phyloP scores from a whole-genome alignment of 2,113 vertebrate genomes.

The Kryptolebias marmoratus region DNA sequence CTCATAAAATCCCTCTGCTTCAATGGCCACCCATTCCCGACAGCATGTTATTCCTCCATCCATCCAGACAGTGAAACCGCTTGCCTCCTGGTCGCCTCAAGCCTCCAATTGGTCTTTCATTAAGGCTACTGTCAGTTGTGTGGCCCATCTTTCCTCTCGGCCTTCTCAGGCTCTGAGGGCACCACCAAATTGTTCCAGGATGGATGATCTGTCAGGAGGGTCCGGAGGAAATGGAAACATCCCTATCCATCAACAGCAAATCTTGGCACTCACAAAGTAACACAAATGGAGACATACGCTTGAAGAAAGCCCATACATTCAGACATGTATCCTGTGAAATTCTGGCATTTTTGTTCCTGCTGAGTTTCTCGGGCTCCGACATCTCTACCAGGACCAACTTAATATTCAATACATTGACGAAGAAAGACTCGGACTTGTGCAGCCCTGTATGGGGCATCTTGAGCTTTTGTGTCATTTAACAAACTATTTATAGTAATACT shows the following conservation, averaged over 20 bases:
- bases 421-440: constrained; percentile 8
- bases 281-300: constrained; percentile 53
- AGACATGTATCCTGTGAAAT: constrained; percentile 29
- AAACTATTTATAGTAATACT: constrained; percentile 29
- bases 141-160: constrained; percentile 59
- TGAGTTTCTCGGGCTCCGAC: constrained; percentile 44
- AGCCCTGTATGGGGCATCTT: constrained; percentile 8
- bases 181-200: constrained; percentile 82
- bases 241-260: constrained; percentile 81
- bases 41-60: constrained; percentile 63
- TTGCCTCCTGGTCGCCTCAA: constrained; percentile 45
- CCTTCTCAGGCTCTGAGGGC: constrained; percentile 60
- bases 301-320: constrained; percentile 39
- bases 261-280: constrained; percentile 21
- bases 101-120: constrained; percentile 74
- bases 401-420: constrained; percentile 31
- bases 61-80: constrained; percentile 51
- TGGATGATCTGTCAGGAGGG: constrained; percentile 80
- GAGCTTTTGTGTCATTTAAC: constrained; percentile 34
- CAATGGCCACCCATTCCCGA: constrained; percentile 38
- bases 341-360: constrained; percentile 27
- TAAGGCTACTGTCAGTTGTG: constrained; percentile 78
- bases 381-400: constrained; percentile 30
- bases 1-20: constrained; percentile 45
- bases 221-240: constrained; percentile 80